Evolutionary conservation across 2,888 invertebrate species (phyloP).

Genomic region (Hirtodrosophila confusa): DNA sequence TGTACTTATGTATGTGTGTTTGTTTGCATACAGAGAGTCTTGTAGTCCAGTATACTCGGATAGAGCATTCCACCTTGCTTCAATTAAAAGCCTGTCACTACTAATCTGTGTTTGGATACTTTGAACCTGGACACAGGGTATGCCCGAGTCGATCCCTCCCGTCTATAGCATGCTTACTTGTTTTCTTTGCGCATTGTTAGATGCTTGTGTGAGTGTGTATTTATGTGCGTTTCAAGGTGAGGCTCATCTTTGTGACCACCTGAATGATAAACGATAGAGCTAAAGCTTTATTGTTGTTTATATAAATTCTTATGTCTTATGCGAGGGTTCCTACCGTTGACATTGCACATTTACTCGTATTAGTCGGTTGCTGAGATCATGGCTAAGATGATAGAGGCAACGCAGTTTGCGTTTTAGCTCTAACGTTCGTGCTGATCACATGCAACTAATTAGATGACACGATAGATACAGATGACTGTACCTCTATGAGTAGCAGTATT

Average conservation of each 20-base stretch:
- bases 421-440: conserved; percentile 44
- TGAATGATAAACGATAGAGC: conserved; percentile 31
- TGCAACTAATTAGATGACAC: conserved; percentile 55
- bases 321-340: neutral
- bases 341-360: conserved; percentile 13
- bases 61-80: no score
- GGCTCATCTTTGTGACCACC: conserved; percentile 36
- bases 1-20: no score
- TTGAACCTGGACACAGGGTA: no score
- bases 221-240: conserved; percentile 46
- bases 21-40: no score
- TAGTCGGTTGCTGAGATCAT: conserved; percentile 40
- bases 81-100: no score
- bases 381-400: conserved; percentile 17
- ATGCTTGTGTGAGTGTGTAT: conserved; percentile 6
- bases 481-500: conserved; percentile 11
- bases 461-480: conserved; percentile 34
- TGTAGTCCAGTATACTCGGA: no score
- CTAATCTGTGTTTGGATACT: no score
- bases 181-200: conserved; percentile 33
- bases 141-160: no score
- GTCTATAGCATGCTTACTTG: no score
- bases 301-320: conserved; percentile 18
- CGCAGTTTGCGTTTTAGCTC: conserved; percentile 25
- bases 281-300: conserved; percentile 15